A percentile compares a stretch with the other conserved stretches of the same genome.
Evolutionary conservation across 1,140 invertebrate genomes (phyloP).

Genomic region (Anoplophora glabripennis): DNA sequence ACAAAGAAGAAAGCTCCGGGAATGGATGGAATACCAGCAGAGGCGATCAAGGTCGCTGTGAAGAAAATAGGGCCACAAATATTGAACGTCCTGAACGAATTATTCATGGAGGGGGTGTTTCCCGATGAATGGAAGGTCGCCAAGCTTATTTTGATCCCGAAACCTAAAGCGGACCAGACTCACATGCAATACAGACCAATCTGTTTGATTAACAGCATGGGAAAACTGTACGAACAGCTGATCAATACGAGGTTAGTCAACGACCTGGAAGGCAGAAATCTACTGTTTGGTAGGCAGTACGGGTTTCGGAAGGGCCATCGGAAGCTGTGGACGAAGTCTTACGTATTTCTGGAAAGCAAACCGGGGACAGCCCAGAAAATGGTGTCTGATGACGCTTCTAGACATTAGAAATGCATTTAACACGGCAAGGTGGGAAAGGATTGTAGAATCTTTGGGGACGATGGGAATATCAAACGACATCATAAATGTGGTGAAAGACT

Average conservation of each 20-base stretch:
- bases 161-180: neutral
- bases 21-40: slow-evolving; percentile 28
- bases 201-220: slow-evolving; percentile 1
- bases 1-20: slow-evolving; percentile 33
- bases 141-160: slow-evolving; percentile 8
- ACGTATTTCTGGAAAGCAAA: neutral
- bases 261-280: slow-evolving; percentile 1
- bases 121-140: slow-evolving; percentile 21
- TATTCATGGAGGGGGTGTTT: neutral
- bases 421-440: slow-evolving; percentile 21
- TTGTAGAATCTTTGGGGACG: slow-evolving; percentile 8
- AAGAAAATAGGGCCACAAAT: neutral
- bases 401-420: slow-evolving; percentile 39
- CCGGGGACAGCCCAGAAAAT: slow-evolving; percentile 36
- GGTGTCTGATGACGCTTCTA: slow-evolving; percentile 12
- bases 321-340: too few relatives aligned
- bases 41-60: slow-evolving; percentile 17
- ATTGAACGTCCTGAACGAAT: neutral
- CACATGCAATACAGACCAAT: slow-evolving; percentile 1
- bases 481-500: slow-evolving; percentile 28
- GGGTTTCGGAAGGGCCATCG: slow-evolving; percentile 33
- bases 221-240: slow-evolving; percentile 8
- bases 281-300: slow-evolving; percentile 40
- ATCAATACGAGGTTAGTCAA: slow-evolving; percentile 17
- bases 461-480: neutral